Conservation (phyloP, 1,140 invertebrate genomes). For the Nephila pilipes region DNA sequence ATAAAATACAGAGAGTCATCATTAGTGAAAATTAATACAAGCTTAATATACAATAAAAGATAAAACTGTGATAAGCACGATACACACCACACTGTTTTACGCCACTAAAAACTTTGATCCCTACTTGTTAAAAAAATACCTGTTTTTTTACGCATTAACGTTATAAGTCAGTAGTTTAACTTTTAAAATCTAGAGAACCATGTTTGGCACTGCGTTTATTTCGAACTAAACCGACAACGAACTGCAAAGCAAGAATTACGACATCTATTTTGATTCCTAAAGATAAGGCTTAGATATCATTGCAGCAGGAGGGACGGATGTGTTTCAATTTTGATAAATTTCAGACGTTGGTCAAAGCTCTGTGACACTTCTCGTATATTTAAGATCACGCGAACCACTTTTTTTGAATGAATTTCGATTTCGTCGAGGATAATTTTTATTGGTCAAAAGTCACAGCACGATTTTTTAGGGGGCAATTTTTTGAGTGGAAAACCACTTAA, state of each 20-base stretch:
- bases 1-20: conserved; percentile 25
- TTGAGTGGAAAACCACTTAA: neutral
- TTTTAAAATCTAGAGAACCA: conserved; percentile 33
- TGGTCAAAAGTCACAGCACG: conserved; percentile 57
- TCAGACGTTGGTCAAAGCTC: conserved; percentile 22
- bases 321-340: neutral
- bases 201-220: neutral
- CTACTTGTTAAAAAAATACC: conserved; percentile 50
- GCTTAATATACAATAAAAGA: conserved; percentile 38
- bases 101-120: conserved; percentile 52
- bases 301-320: conserved; percentile 22
- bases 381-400: conserved; percentile 54
- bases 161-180: conserved; percentile 18
- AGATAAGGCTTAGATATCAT: conserved; percentile 40
- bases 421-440: conserved; percentile 16
- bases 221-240: neutral
- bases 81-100: conserved; percentile 36
- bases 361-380: conserved; percentile 60
- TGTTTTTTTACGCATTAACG: conserved; percentile 37
- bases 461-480: neutral
- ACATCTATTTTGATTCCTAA: conserved; percentile 38
- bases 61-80: conserved; percentile 26
- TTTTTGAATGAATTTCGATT: neutral
- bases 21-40: conserved; percentile 36
- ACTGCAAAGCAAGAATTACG: conserved; percentile 23